Evolutionary conservation across 2,797 vertebrate species (phyloP).

Genomic region (Micropoecilia bifurca): DNA sequence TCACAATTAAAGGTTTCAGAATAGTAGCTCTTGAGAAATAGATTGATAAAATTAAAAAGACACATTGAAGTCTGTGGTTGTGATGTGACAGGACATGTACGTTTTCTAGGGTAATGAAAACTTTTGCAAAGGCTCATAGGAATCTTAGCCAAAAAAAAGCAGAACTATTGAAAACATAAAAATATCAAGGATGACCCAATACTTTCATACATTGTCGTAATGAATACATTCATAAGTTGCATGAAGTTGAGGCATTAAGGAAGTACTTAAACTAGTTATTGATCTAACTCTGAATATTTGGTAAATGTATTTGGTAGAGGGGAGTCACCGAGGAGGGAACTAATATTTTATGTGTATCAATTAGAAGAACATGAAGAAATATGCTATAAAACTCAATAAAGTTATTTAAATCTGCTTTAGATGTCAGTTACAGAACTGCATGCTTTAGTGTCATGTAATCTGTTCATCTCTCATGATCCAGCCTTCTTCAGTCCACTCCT

Average conservation of each 20-base stretch:
- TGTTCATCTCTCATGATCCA: conserved; percentile 51
- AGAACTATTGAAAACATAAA: neutral
- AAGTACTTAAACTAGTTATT: neutral
- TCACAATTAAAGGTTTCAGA: neutral
- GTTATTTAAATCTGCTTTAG: neutral
- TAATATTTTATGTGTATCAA: neutral
- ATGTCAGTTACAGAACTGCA: neutral
- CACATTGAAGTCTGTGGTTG: neutral
- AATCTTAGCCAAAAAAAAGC: neutral
- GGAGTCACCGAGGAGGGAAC: neutral
- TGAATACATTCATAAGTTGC: neutral
- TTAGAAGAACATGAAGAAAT: neutral
- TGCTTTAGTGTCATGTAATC: conserved; percentile 52
- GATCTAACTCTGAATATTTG: neutral
- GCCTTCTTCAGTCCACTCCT: conserved; percentile 62
- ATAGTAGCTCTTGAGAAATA: neutral
- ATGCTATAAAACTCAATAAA: neutral
- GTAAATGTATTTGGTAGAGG: too few relatives aligned
- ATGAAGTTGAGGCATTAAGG: too few relatives aligned
- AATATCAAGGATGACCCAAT: neutral
- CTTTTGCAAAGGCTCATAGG: neutral
- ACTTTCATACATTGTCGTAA: neutral
- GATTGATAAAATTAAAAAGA: neutral
- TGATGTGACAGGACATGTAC: neutral
- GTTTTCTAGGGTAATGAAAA: neutral